Percentiles rank a stretch among this genome's conserved stretches.
phyloP scores from a whole-genome alignment of 2,797 vertebrate species.

The Cebuella pygmaea region DNA sequence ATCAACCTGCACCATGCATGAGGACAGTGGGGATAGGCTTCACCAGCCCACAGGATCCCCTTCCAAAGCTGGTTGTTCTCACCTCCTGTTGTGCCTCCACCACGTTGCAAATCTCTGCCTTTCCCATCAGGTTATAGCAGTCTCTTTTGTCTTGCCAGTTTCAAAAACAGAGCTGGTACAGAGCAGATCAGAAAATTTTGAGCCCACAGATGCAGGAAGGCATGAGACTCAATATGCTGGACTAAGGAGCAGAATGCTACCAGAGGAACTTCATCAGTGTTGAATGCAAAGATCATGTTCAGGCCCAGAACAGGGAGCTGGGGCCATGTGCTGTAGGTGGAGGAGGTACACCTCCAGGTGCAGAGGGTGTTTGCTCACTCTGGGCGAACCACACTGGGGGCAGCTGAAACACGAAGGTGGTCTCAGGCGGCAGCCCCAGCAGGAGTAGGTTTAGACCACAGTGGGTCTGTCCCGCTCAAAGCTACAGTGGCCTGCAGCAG shows the following conservation, averaged over 20 bases:
- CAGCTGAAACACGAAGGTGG: background rate
- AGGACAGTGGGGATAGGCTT: background rate
- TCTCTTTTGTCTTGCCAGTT: background rate
- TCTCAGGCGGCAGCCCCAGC: background rate
- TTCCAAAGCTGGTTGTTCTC: background rate
- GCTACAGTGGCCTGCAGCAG: background rate
- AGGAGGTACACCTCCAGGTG: background rate
- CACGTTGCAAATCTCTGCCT: background rate
- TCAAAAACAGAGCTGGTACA: background rate
- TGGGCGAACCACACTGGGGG: background rate
- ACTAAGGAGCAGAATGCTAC: rapidly evolving
- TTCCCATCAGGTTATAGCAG: background rate
- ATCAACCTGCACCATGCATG: rapidly evolving
- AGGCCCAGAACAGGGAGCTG: no score
- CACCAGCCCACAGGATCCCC: background rate
- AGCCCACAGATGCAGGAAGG: background rate
- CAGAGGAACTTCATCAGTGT: background rate
- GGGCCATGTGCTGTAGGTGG: background rate
- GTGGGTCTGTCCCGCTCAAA: background rate
- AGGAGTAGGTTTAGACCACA: background rate
- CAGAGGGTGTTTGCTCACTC: background rate
- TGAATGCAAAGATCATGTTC: background rate
- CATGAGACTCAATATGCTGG: background rate
- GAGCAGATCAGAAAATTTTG: background rate
- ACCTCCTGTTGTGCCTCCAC: no score